Evolutionary conservation across 2,888 invertebrate genomes (phyloP).

Genomic region (Orchesella flavescens): DNA sequence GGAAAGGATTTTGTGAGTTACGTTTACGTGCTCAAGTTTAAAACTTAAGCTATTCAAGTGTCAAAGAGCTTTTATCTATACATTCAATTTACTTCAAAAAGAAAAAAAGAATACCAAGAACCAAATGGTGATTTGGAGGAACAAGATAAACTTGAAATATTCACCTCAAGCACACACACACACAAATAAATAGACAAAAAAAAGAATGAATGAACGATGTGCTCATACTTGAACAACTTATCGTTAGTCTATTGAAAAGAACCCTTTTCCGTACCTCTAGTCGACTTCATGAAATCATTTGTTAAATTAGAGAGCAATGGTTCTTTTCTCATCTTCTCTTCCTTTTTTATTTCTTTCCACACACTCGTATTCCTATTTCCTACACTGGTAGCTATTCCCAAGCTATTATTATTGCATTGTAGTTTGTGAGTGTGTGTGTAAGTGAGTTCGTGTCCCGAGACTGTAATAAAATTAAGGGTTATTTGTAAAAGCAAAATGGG

Average conservation of each 20-base stretch:
- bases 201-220: not conserved
- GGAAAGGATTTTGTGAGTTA: no score
- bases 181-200: not conserved
- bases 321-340: constrained; percentile 18
- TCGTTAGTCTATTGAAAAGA: not conserved
- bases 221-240: not conserved
- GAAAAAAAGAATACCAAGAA: not conserved
- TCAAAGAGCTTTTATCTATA: constrained; percentile 29
- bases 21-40: constrained; percentile 10
- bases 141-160: constrained; percentile 9
- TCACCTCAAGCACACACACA: not conserved
- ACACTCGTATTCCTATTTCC: not conserved
- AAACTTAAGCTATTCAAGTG: constrained; percentile 45
- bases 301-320: constrained; percentile 40
- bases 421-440: not conserved
- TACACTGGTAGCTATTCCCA: not conserved
- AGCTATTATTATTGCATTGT: constrained; percentile 26
- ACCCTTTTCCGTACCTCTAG: not conserved
- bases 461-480: constrained; percentile 71
- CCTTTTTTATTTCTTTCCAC: constrained; percentile 1
- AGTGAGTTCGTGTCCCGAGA: constrained; percentile 61
- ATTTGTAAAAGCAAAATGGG: constrained; percentile 69
- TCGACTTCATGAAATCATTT: constrained; percentile 7
- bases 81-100: constrained; percentile 6
- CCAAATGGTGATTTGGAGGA: not conserved